Percentiles rank a stretch among this genome's conserved stretches.
These are phyloP conservation scores for Sycophila texana DNA, from an alignment of 2,888 invertebrate genomes.

Conservation along the genomic window DNA sequence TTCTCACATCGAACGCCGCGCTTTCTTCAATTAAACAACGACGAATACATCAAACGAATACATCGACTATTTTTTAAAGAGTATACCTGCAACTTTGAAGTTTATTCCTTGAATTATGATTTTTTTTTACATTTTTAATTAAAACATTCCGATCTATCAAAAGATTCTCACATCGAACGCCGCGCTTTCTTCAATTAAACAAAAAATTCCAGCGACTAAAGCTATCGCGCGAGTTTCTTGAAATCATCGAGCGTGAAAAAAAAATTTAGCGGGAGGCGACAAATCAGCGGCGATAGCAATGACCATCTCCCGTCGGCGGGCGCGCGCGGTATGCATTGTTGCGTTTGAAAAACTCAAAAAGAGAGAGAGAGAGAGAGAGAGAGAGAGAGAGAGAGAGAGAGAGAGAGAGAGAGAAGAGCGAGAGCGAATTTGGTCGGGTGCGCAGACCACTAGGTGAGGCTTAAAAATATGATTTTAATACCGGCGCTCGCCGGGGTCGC, in stretches of 20 bases:
- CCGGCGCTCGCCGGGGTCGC: constrained; percentile 68
- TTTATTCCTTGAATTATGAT: too few relatives aligned
- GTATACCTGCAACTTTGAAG: too few relatives aligned
- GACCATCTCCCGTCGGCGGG: constrained; percentile 7
- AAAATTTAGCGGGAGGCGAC: constrained; percentile 36
- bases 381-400: constrained; percentile 19
- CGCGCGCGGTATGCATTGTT: constrained; percentile 5
- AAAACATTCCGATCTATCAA: too few relatives aligned
- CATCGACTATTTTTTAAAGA: too few relatives aligned
- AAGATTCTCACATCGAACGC: neutral
- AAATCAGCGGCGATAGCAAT: constrained; percentile 47
- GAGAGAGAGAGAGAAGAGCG: constrained; percentile 20
- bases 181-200: too few relatives aligned
- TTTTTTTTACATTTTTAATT: too few relatives aligned
- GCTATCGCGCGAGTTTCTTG: too few relatives aligned
- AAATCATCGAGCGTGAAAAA: too few relatives aligned
- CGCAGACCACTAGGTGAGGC: constrained; percentile 58
- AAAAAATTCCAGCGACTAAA: too few relatives aligned
- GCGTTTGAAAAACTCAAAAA: constrained; percentile 12
- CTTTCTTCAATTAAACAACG: too few relatives aligned
- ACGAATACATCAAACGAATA: too few relatives aligned
- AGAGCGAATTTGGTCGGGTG: constrained; percentile 5
- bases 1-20: neutral
- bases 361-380: constrained; percentile 30
- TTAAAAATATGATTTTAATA: constrained; percentile 75